Conservation (phyloP, 2,888 invertebrate species). For the Leucophenga maculata region DNA sequence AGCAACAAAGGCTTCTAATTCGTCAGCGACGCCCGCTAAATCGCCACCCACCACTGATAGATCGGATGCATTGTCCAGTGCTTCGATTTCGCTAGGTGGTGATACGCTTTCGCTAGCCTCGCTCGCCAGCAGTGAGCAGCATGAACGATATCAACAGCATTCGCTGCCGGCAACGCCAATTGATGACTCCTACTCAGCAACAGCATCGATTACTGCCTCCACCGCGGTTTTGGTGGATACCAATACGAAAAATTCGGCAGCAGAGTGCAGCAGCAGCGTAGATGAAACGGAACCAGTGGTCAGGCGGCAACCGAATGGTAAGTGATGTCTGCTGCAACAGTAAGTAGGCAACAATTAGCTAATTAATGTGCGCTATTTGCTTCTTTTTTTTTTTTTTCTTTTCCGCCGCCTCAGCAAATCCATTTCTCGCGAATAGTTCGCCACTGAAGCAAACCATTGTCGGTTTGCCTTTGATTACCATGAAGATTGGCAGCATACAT, state of each 20-base stretch:
- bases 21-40: slow-evolving; percentile 38
- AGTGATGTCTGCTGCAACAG: slow-evolving; percentile 29
- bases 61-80: slow-evolving; percentile 56
- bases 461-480: slow-evolving; percentile 52
- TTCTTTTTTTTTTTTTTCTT: slow-evolving; percentile 15
- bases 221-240: slow-evolving; percentile 64
- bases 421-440: slow-evolving; percentile 57
- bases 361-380: slow-evolving; percentile 42
- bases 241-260: slow-evolving; percentile 40
- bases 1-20: slow-evolving; percentile 52
- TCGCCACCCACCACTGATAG: slow-evolving; percentile 46
- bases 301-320: slow-evolving; percentile 53
- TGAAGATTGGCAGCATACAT: slow-evolving; percentile 68
- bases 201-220: slow-evolving; percentile 63
- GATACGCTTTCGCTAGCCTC: slow-evolving; percentile 70
- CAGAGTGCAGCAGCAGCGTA: slow-evolving; percentile 30
- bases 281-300: slow-evolving; percentile 31
- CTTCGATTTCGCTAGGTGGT: slow-evolving; percentile 48
- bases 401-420: slow-evolving; percentile 53
- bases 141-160: slow-evolving; percentile 45
- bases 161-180: slow-evolving; percentile 52
- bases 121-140: slow-evolving; percentile 66
- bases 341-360: slow-evolving; percentile 39
- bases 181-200: slow-evolving; percentile 60
- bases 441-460: slow-evolving; percentile 52